phyloP scores from a whole-genome alignment of 2,113 vertebrate species.

The Cettia cetti region DNA sequence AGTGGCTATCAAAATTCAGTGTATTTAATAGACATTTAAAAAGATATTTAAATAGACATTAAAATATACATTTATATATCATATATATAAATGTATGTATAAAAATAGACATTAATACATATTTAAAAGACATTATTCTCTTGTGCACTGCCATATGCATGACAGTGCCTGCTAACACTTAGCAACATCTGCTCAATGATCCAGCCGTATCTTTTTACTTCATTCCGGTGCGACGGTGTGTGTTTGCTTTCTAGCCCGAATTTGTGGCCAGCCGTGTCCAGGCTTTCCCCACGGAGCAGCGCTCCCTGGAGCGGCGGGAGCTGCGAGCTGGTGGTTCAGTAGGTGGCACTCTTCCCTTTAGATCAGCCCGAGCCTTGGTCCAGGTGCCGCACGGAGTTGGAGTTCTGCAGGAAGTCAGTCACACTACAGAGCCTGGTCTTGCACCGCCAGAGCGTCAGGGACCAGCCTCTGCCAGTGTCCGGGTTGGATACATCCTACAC shows the following conservation, averaged over 20 bases:
- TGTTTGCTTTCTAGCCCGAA: neutral
- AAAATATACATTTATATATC: neutral
- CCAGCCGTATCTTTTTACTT: neutral
- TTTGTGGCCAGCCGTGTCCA: neutral
- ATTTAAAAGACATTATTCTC: neutral
- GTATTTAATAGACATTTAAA: neutral
- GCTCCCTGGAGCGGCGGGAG: neutral
- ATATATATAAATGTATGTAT: neutral
- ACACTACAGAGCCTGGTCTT: neutral
- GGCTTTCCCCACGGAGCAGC: neutral
- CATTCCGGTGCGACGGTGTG: neutral
- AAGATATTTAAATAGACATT: neutral
- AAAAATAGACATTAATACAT: neutral
- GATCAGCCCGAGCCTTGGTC: neutral
- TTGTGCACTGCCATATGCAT: neutral
- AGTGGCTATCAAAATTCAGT: neutral
- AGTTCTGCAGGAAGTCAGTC: neutral
- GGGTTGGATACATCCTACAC: neutral
- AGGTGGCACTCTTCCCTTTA: constrained; percentile 63
- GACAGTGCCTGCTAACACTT: neutral
- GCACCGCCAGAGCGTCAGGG: neutral
- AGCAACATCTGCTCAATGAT: neutral
- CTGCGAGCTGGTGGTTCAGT: neutral
- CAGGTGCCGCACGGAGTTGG: neutral
- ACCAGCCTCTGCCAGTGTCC: accelerated